phyloP scores from a whole-genome alignment of 2,888 invertebrate genomes.

The Phyto melanocephala region DNA sequence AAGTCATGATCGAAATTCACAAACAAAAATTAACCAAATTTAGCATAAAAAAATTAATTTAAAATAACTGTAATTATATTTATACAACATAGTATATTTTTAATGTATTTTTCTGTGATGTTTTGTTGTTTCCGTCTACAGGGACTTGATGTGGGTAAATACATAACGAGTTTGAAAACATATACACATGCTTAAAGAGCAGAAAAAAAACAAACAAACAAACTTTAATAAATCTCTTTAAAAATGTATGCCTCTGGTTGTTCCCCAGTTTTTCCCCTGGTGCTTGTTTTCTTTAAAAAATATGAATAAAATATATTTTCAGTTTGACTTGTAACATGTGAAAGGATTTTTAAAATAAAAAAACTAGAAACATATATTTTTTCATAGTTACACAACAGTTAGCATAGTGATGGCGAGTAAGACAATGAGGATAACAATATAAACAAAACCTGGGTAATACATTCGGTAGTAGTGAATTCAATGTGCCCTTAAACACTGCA shows the following conservation, averaged over 20 bases:
- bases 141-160: neutral
- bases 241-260: neutral
- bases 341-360: constrained; percentile 15
- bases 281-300: neutral
- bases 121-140: neutral
- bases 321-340: constrained; percentile 6
- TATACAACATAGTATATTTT: neutral
- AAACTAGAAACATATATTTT: neutral
- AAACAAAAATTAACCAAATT: neutral
- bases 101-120: neutral
- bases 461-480: too few relatives aligned
- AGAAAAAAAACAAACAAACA: neutral
- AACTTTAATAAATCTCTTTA: neutral
- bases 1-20: too few relatives aligned
- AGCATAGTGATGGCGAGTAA: too few relatives aligned
- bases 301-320: neutral
- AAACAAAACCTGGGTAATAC: too few relatives aligned
- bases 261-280: neutral
- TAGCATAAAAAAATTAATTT: neutral
- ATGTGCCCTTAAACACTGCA: too few relatives aligned
- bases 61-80: too few relatives aligned
- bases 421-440: too few relatives aligned
- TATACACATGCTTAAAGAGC: neutral
- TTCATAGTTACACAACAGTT: too few relatives aligned
- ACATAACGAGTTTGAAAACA: neutral